Conservation (phyloP, 64 coral and sea anemone genomes). For the Astreopora myriophthalma region DNA sequence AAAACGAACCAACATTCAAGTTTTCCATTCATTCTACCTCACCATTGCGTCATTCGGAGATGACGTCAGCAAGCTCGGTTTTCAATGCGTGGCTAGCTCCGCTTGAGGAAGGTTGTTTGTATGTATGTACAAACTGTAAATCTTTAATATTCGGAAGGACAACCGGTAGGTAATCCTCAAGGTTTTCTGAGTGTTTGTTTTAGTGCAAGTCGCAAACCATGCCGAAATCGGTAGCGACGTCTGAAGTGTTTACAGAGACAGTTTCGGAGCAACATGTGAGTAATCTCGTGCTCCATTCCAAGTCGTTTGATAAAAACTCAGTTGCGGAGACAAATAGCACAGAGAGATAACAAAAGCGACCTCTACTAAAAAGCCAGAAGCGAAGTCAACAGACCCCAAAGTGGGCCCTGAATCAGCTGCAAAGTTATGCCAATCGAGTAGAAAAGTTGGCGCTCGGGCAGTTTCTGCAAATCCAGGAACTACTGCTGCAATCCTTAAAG, state of each 20-base stretch:
- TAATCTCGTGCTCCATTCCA: not conserved
- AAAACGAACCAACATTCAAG: not conserved
- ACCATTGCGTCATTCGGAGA: too few species aligned
- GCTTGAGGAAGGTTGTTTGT: slow-evolving; percentile 57
- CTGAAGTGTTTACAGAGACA: not conserved
- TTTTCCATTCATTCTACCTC: not conserved
- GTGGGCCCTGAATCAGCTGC: not conserved
- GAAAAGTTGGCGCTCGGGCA: not conserved
- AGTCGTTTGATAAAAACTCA: not conserved
- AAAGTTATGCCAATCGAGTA: not conserved
- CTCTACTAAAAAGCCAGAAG: not conserved
- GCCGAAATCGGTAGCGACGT: not conserved
- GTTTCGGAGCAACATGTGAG: not conserved
- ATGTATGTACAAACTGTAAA: not conserved
- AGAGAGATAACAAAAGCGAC: not conserved
- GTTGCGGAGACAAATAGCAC: not conserved
- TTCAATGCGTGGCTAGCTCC: not conserved
- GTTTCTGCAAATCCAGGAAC: not conserved
- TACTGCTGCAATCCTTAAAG: not conserved
- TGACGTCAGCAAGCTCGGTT: not conserved
- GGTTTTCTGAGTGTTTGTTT: not conserved
- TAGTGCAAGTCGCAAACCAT: not conserved
- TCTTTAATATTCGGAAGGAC: too few species aligned
- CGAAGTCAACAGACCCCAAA: not conserved
- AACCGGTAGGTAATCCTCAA: too few species aligned